Conservation (phyloP, 2,888 invertebrate species). For the Tenthredo amoena region DNA sequence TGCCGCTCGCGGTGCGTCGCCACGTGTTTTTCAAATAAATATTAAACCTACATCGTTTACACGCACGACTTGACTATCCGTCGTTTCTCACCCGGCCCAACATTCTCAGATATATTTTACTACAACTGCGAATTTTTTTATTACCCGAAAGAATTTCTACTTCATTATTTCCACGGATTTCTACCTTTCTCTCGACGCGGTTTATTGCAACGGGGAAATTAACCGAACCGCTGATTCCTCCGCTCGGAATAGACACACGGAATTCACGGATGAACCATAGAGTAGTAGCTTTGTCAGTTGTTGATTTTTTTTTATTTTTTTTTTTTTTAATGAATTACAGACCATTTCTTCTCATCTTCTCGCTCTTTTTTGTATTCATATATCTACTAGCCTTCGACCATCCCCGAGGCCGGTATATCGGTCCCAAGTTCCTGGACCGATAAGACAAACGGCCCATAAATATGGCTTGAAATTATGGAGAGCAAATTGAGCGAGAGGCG, state of each 20-base stretch:
- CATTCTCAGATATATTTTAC: background rate
- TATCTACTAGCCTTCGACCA: background rate
- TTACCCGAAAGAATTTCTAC: background rate
- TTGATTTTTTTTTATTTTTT: background rate
- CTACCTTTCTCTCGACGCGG: background rate
- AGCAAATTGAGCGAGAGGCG: slow-evolving; percentile 59
- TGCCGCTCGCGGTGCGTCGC: slow-evolving; percentile 1
- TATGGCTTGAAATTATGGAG: slow-evolving; percentile 59
- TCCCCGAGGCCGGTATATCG: slow-evolving; percentile 1
- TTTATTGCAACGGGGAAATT: background rate
- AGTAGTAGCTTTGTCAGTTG: background rate
- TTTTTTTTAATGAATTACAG: background rate
- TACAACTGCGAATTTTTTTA: slow-evolving; percentile 14
- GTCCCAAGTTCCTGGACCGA: slow-evolving; percentile 59
- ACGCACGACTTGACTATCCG: slow-evolving; percentile 29
- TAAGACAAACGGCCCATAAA: slow-evolving; percentile 69
- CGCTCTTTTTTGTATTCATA: background rate
- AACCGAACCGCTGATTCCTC: background rate
- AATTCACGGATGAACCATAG: background rate
- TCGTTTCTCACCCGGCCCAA: slow-evolving; percentile 29
- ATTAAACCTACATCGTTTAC: slow-evolving; percentile 37
- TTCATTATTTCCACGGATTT: background rate
- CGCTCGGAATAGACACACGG: background rate
- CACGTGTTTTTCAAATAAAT: slow-evolving; percentile 48
- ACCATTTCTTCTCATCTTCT: background rate